Conservation (phyloP, 2,113 vertebrate genomes). For the Poeciliopsis prolifica region DNA sequence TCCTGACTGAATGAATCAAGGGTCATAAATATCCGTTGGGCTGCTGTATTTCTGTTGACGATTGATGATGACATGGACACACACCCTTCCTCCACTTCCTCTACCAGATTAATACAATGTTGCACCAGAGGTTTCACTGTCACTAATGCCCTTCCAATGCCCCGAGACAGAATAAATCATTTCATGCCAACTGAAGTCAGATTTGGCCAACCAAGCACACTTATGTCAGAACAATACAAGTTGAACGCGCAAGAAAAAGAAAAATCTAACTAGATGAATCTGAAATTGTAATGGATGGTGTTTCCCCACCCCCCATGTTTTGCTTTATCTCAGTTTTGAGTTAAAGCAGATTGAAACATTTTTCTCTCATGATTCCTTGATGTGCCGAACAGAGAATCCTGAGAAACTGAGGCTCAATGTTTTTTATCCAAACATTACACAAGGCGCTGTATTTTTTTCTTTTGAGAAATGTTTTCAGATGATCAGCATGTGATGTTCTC, state of each 20-base stretch:
- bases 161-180: conserved; percentile 57
- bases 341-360: conserved; percentile 15
- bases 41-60: conserved; percentile 28
- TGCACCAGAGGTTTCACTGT: conserved; percentile 59
- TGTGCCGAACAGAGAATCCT: conserved; percentile 8
- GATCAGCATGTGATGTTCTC: conserved; percentile 45
- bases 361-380: conserved; percentile 11
- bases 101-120: conserved; percentile 56
- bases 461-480: conserved; percentile 47
- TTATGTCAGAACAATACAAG: conserved; percentile 36
- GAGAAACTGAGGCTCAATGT: not conserved
- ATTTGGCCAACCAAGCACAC: conserved; percentile 51
- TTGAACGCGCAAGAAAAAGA: conserved; percentile 31
- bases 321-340: not conserved
- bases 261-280: conserved; percentile 21
- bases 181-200: conserved; percentile 52
- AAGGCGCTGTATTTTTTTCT: conserved; percentile 10
- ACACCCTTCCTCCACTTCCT: conserved; percentile 52
- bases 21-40: conserved; percentile 17
- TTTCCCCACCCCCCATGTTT: not conserved
- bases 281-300: conserved; percentile 9
- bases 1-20: conserved; percentile 1
- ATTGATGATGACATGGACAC: conserved; percentile 32
- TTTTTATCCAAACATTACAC: conserved; percentile 12
- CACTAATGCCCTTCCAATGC: conserved; percentile 58